Evolutionary conservation across 2,888 invertebrate genomes (phyloP).

Genomic region (Euzophera pinguis): DNA sequence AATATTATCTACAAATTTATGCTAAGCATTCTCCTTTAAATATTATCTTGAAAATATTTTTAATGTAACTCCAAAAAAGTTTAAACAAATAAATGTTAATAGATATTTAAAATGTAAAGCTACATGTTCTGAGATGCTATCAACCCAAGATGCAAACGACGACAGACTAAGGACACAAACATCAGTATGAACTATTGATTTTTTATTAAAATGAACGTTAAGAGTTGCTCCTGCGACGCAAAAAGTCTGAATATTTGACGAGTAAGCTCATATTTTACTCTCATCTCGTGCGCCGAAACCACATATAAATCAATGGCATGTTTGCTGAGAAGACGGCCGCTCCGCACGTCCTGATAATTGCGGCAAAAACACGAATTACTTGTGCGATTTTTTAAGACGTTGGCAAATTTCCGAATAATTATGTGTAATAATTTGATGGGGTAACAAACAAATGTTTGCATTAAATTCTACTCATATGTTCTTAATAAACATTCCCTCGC

Average conservation of each 20-base stretch:
- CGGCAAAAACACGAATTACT: slow-evolving; percentile 71
- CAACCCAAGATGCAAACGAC: neutral
- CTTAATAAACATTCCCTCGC: neutral
- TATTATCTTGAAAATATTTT: too few relatives aligned
- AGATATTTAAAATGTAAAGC: too few relatives aligned
- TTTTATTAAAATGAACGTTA: slow-evolving; percentile 75
- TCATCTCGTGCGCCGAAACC: slow-evolving; percentile 53
- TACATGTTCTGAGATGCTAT: neutral
- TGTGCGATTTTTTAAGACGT: slow-evolving; percentile 68
- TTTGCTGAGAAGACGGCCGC: slow-evolving; percentile 62
- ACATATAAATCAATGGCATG: slow-evolving; percentile 75
- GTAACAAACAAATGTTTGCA: slow-evolving; percentile 15
- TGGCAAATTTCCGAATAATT: slow-evolving; percentile 74
- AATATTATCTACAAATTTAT: too few relatives aligned
- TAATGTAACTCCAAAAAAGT: too few relatives aligned
- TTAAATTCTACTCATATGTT: neutral
- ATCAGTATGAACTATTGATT: slow-evolving; percentile 69
- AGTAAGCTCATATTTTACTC: slow-evolving; percentile 72
- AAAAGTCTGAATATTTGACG: slow-evolving; percentile 74
- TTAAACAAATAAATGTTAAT: too few relatives aligned
- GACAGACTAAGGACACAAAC: slow-evolving; percentile 35
- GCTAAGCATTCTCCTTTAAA: too few relatives aligned
- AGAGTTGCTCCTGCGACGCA: slow-evolving; percentile 58
- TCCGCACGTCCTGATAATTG: slow-evolving; percentile 72
- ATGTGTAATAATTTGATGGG: slow-evolving; percentile 7